Evolutionary conservation across 2,888 invertebrate species (phyloP).

Genomic region (Loripinus fragilis): DNA sequence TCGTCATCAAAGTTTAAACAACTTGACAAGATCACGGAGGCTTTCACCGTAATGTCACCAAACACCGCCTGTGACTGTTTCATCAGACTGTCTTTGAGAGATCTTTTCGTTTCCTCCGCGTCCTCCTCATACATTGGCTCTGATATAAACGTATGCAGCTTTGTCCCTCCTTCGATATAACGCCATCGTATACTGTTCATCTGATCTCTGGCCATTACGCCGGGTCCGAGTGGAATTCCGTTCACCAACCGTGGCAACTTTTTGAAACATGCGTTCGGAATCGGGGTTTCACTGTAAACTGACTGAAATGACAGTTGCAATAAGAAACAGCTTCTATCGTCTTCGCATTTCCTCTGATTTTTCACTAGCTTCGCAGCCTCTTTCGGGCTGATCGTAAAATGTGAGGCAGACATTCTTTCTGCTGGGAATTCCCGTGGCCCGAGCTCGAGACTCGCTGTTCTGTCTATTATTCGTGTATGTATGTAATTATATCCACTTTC

Average conservation of each 20-base stretch:
- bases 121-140: constrained; percentile 75
- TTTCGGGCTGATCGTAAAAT: constrained; percentile 73
- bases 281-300: constrained; percentile 73
- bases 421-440: not conserved
- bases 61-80: constrained; percentile 76
- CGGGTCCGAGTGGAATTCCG: constrained; percentile 80
- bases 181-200: constrained; percentile 75
- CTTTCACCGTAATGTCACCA: constrained; percentile 79
- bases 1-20: constrained; percentile 77
- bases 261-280: constrained; percentile 75
- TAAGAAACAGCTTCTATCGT: constrained; percentile 74
- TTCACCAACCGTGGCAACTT: constrained; percentile 78
- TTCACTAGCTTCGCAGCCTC: constrained; percentile 71
- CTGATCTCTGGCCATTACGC: constrained; percentile 74
- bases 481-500: not conserved
- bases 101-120: constrained; percentile 73
- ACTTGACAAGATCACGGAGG: constrained; percentile 74
- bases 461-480: not conserved
- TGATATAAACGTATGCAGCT: constrained; percentile 76
- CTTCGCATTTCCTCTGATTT: constrained; percentile 60
- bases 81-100: constrained; percentile 71
- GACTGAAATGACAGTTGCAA: constrained; percentile 74
- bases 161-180: constrained; percentile 76
- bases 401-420: constrained; percentile 62
- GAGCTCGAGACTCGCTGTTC: not conserved